phyloP scores from a whole-genome alignment of 2,797 vertebrate species.

The Salarias fasciatus region DNA sequence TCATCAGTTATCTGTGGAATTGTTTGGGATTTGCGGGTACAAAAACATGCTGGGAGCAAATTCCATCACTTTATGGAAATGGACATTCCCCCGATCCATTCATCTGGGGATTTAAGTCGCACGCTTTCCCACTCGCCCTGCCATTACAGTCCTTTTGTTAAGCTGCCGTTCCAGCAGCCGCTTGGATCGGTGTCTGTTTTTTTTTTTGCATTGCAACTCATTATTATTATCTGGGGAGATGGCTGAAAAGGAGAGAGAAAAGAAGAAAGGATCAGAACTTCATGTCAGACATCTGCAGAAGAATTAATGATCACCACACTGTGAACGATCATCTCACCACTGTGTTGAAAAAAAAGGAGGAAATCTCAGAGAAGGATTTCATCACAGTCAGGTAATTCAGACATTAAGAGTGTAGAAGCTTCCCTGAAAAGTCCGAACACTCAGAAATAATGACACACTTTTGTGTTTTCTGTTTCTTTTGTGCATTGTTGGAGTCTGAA shows the following conservation, averaged over 20 bases:
- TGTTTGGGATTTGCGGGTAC: conserved; percentile 60
- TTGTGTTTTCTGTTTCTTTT: conserved; percentile 10
- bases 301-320: conserved; percentile 52
- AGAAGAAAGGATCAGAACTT: conserved; percentile 35
- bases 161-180: conserved; percentile 21
- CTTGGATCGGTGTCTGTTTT: conserved; percentile 18
- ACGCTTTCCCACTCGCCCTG: conserved; percentile 41
- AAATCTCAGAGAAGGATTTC: conserved; percentile 23
- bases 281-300: conserved; percentile 58
- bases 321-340: conserved; percentile 42
- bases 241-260: conserved; percentile 20
- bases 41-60: conserved; percentile 56
- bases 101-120: conserved; percentile 61
- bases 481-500: background rate
- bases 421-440: background rate
- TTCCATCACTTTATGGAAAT: conserved; percentile 72
- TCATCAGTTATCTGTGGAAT: conserved; percentile 59
- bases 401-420: background rate
- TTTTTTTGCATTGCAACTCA: conserved; percentile 22
- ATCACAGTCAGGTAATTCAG: conserved; percentile 28
- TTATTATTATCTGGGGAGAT: conserved; percentile 31
- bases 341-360: conserved; percentile 36
- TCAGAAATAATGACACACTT: conserved; percentile 1
- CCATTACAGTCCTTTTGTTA: conserved; percentile 52
- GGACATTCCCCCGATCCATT: conserved; percentile 57